Base-by-base conservation (phyloP, 1,140 invertebrate species). In the Ylistrum balloti region DNA sequence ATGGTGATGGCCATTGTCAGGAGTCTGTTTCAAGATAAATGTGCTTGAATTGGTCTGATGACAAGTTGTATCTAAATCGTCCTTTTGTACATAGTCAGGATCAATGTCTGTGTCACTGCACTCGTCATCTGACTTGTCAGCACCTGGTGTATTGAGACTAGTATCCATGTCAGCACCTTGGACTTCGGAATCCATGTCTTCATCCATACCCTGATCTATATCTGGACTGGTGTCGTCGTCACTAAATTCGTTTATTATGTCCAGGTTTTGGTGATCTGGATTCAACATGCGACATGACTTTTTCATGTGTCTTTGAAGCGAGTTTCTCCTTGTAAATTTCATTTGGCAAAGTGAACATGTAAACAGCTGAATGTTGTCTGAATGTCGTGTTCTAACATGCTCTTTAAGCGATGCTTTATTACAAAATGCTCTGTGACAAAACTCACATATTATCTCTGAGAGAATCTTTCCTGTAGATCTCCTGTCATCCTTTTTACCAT, bases 351-450 rank as follows among this genome's bases (percentile, higher is more conserved):
- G 9, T 5, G 56, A 28, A 74, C 56, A 74, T 74, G 56, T 74
- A 17, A 74, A 74, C 56, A 74, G 56, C n/a, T 74, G 56, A 74
- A 74, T 28, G n/a, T 74, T 74, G 56, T 74, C 56, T n/a, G 56
- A 74, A n/a, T 74, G 56, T 74, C n/a, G 22, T n/a, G 56, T 74
- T 28, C 56, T 74, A 5, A 74, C 17, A 28, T 74, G 56, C n/a
- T 74, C 56, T 28, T 74, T 74, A 7, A 74, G 56, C 0, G 56
- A 74, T 1, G 17, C 56, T 74, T 74, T 74, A 74, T 74, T 74
- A n/a, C 56, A 74, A 74, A 74, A 74, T 74, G 56, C 56, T 28
- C 56, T 1, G 22, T 74, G 56, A 74, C 56, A 74, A n/a, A 74
- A 74, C 22, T 74, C 20, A n/a, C 56, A 74, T n/a, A 74, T 74